These are phyloP conservation scores for Anas platyrhynchos DNA, from an alignment of 2,113 vertebrate genomes.

Conservation along the genomic window DNA sequence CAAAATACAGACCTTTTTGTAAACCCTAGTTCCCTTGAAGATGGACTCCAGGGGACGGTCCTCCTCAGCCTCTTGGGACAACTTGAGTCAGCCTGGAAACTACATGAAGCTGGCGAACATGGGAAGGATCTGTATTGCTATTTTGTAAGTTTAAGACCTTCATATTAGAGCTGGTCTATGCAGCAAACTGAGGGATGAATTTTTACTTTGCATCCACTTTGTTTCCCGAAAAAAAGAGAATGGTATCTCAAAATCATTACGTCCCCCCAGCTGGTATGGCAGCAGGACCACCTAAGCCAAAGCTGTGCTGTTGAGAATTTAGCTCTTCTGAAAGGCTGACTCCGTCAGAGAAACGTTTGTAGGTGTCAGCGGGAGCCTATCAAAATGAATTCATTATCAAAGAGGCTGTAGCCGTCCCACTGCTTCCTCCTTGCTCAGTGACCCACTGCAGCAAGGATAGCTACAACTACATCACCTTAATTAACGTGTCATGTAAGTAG, in stretches of 20 bases:
- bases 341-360: rapidly evolving
- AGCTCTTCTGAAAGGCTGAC: no score
- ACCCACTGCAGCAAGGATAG: neutral
- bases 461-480: neutral
- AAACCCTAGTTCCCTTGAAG: rapidly evolving
- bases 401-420: neutral
- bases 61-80: rapidly evolving
- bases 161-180: neutral
- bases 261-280: neutral
- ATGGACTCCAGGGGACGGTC: neutral
- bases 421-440: neutral
- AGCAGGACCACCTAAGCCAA: neutral
- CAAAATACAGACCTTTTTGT: neutral
- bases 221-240: no score
- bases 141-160: neutral
- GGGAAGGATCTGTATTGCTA: no score
- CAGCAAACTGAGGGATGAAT: no score
- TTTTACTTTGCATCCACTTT: no score
- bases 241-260: neutral
- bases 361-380: neutral
- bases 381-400: neutral
- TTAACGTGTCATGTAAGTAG: neutral
- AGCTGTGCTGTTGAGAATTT: neutral
- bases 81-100: rapidly evolving
- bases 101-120: neutral